Evolutionary conservation across 2,888 invertebrate genomes (phyloP).

Genomic region (Pyralis farinalis): DNA sequence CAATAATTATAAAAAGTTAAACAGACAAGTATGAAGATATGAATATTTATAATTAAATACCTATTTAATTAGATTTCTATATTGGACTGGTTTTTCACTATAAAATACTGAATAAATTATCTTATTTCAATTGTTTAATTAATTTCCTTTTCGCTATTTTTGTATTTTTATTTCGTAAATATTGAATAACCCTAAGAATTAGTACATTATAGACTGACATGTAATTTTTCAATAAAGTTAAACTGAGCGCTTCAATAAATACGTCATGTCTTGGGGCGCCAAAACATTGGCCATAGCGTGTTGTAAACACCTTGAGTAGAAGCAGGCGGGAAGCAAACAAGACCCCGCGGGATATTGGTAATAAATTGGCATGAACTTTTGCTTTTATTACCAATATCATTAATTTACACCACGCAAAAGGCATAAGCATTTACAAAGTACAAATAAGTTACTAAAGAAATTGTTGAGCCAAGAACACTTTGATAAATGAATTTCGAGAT

Average conservation of each 20-base stretch:
- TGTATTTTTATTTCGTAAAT: too few species aligned
- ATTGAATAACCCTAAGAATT: too few species aligned
- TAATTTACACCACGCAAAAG: conserved; percentile 41
- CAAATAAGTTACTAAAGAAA: neutral
- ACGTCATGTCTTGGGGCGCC: conserved; percentile 57
- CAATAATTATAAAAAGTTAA: too few species aligned
- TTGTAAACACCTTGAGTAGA: conserved; percentile 51
- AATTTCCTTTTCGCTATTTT: too few species aligned
- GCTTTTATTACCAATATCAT: conserved; percentile 47
- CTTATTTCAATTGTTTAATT: too few species aligned
- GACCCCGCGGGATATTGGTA: conserved; percentile 58
- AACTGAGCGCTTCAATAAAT: conserved; percentile 45
- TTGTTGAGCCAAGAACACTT: neutral
- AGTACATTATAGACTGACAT: too few species aligned
- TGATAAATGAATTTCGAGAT: neutral
- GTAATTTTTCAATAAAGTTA: too few species aligned
- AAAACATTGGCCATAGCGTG: conserved; percentile 49
- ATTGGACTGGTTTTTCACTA: too few species aligned
- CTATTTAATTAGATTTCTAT: too few species aligned
- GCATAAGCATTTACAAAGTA: conserved; percentile 6
- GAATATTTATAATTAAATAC: too few species aligned
- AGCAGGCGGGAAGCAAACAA: conserved; percentile 52
- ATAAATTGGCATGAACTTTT: conserved; percentile 60
- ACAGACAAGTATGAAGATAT: too few species aligned
- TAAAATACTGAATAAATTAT: too few species aligned